Evolutionary conservation across 2,888 invertebrate genomes (phyloP).

Genomic region (Dryocosmus kuriphilus): DNA sequence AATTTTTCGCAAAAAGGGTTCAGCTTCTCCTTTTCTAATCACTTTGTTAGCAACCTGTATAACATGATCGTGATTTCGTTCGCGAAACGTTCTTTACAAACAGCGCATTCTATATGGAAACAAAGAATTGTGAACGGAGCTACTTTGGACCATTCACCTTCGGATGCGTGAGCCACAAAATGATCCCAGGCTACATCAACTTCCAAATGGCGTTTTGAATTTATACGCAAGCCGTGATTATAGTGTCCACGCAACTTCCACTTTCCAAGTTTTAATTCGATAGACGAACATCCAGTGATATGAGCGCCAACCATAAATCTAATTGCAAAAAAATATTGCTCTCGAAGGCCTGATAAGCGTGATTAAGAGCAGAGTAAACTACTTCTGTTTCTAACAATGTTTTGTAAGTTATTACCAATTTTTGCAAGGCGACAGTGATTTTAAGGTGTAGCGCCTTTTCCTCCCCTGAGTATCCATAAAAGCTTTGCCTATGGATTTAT

Average conservation of each 20-base stretch:
- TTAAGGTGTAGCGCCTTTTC: slow-evolving; percentile 88
- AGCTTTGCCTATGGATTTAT: slow-evolving; percentile 88
- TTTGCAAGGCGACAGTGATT: slow-evolving; percentile 89
- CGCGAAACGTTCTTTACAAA: slow-evolving; percentile 97
- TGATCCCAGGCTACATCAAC: slow-evolving; percentile 93
- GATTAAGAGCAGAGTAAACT: slow-evolving; percentile 80
- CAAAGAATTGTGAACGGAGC: slow-evolving; percentile 97
- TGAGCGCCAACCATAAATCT: slow-evolving; percentile 97
- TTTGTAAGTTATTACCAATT: slow-evolving; percentile 90
- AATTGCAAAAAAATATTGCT: slow-evolving; percentile 98
- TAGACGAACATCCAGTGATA: slow-evolving; percentile 98
- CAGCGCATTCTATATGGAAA: slow-evolving; percentile 99
- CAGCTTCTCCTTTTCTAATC: slow-evolving; percentile 91
- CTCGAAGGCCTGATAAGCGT: slow-evolving; percentile 86
- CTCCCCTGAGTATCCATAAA: slow-evolving; percentile 93
- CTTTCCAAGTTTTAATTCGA: slow-evolving; percentile 90
- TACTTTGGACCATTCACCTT: slow-evolving; percentile 97
- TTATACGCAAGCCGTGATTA: slow-evolving; percentile 76
- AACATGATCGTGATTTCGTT: slow-evolving; percentile 96
- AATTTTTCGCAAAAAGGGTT: slow-evolving; percentile 95
- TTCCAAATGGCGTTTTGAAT: slow-evolving; percentile 92
- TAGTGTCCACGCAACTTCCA: slow-evolving; percentile 82
- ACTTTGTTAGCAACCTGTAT: slow-evolving; percentile 99
- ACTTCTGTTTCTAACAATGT: slow-evolving; percentile 88
- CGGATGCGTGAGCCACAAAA: slow-evolving; percentile 94